Evolutionary conservation across 2,797 vertebrate species (phyloP), one percentile per base, ranked within the genome.

Genomic region (Sylvia borin): DNA sequence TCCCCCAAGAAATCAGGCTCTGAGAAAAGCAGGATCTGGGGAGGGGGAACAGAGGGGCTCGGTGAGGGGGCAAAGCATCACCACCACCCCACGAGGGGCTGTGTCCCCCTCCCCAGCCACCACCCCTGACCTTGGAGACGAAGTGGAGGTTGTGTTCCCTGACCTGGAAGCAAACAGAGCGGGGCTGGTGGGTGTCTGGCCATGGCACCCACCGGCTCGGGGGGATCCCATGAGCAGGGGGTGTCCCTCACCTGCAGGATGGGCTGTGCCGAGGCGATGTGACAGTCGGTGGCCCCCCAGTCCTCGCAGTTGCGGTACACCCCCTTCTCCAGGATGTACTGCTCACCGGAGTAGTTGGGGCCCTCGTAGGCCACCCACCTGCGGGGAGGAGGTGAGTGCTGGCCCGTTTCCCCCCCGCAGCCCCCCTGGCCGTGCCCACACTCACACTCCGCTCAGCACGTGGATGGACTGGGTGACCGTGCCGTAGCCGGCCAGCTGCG

Each of bases 331-430:
- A 99, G 95, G 77, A 99, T 79, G 90, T 98, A 99, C 97, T 99
- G 99, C 93, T 98, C 97, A 0, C 99, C 99, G 0, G 99, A 99
- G 97, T 98, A 99, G 97, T 99, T 99, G 96, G 98, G 98, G 22
- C 98, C 98, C 72, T 99, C 98, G 42, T 99, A 99, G 58, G 98
- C 99, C 21, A 99, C 97, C 99, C 99, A 99, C 25, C 99, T 99
- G 94, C 1, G 43, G 14, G 66, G 70, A 86, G 48, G 50, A 55
- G 1, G 19, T 19, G 66, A n/a, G 38, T 43, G 14, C 51, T 25
- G 85, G 53, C 85, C 79, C 55, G 3, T 29, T 53, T 14, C 5
- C 2, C 31, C 13, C 5, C 11, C 32, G 5, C 19, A 3, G 0
- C 6, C 10, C 55, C n/a, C 55, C 5, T 11, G 17, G 34, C 22